These are phyloP conservation scores for Tiaroga cobitis DNA, from an alignment of 2,797 vertebrate species.

Conservation along the genomic window DNA sequence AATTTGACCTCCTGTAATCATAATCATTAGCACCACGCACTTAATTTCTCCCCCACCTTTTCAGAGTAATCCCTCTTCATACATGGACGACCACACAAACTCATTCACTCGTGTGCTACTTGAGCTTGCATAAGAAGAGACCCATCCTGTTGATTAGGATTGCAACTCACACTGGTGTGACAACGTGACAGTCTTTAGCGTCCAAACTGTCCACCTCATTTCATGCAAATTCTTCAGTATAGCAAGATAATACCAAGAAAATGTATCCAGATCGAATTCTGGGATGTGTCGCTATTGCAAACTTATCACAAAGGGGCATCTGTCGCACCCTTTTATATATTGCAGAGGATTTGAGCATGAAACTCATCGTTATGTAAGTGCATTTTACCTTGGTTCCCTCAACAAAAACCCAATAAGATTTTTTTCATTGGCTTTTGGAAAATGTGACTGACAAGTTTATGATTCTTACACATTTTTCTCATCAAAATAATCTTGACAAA, in stretches of 20 bases:
- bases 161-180: not conserved
- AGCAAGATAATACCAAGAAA: not conserved
- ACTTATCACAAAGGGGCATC: not conserved
- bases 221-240: not conserved
- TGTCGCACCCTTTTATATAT: not conserved
- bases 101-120: slow-evolving; percentile 6
- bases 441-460: too few species aligned
- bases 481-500: too few species aligned
- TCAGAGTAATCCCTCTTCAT: slow-evolving; percentile 31
- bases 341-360: not conserved
- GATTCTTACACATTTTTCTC: not conserved
- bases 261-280: not conserved
- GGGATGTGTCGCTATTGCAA: not conserved
- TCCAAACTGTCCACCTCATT: not conserved
- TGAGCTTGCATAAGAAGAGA: not conserved
- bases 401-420: too few species aligned
- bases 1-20: slow-evolving; percentile 24
- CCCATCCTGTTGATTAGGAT: slow-evolving; percentile 1
- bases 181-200: not conserved
- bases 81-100: not conserved
- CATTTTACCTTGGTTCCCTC: not conserved
- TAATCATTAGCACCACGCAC: slow-evolving; percentile 14
- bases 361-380: not conserved
- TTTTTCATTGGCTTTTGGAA: too few species aligned
- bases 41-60: slow-evolving; percentile 23